A percentile compares a stretch with the other conserved stretches of the same genome.
These are phyloP conservation scores for Bombus superbus DNA, from an alignment of 1,140 invertebrate species.

Conservation along the genomic window DNA sequence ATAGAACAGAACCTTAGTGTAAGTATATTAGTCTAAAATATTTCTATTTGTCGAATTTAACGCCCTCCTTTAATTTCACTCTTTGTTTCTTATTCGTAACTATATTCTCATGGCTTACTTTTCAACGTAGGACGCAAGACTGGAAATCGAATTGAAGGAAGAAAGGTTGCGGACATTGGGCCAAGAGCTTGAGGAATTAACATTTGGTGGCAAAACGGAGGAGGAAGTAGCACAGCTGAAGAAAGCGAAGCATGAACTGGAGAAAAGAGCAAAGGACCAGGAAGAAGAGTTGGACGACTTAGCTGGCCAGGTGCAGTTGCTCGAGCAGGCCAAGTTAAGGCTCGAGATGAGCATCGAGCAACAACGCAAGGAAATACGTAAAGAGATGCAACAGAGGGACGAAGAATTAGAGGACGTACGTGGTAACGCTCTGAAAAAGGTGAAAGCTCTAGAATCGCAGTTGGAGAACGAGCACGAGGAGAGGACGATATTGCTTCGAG, in stretches of 20 bases:
- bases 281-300: slow-evolving; percentile 97
- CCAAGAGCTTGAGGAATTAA: slow-evolving; percentile 93
- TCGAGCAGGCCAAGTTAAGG: slow-evolving; percentile 94
- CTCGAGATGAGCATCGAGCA: slow-evolving; percentile 97
- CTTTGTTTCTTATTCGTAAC: slow-evolving; percentile 2
- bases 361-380: slow-evolving; percentile 92
- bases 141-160: slow-evolving; percentile 94
- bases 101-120: not conserved
- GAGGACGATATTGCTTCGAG: slow-evolving; percentile 91
- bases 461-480: slow-evolving; percentile 97
- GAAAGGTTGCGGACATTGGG: slow-evolving; percentile 90
- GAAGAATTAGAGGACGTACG: slow-evolving; percentile 96
- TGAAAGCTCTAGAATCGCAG: slow-evolving; percentile 94
- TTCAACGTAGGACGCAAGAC: slow-evolving; percentile 87
- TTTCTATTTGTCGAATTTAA: not conserved
- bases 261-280: slow-evolving; percentile 93
- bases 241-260: slow-evolving; percentile 93
- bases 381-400: slow-evolving; percentile 94
- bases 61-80: not conserved
- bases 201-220: slow-evolving; percentile 91
- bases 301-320: slow-evolving; percentile 92
- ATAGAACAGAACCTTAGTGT: slow-evolving; percentile 93
- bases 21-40: slow-evolving; percentile 76
- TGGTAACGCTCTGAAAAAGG: slow-evolving; percentile 94
- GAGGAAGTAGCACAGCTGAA: slow-evolving; percentile 92